These are phyloP conservation scores for Tinea semifulvella DNA, from an alignment of 2,888 invertebrate genomes.

Conservation along the genomic window DNA sequence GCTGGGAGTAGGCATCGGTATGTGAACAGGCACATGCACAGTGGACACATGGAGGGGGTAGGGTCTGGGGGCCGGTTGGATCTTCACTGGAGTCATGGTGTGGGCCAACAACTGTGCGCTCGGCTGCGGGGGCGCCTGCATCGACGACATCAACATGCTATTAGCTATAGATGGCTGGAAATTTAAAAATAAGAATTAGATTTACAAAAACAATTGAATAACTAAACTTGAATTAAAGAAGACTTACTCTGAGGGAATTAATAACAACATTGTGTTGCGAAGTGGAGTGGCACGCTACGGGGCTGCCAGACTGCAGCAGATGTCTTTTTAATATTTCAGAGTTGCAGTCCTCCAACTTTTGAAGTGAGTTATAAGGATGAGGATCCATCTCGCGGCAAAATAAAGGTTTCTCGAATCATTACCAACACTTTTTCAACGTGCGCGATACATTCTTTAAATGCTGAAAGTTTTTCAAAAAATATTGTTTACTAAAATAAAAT, in stretches of 20 bases:
- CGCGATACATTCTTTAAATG: constrained; percentile 44
- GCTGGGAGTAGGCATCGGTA: constrained; percentile 55
- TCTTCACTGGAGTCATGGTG: constrained; percentile 54
- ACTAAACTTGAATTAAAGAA: neutral
- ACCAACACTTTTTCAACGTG: constrained; percentile 47
- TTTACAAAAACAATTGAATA: neutral
- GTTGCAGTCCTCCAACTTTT: constrained; percentile 61
- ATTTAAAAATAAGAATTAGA: constrained; percentile 5
- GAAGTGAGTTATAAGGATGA: constrained; percentile 59
- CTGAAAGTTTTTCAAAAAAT: constrained; percentile 57
- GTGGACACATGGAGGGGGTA: constrained; percentile 56
- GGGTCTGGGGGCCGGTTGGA: constrained; percentile 45
- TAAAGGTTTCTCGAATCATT: constrained; percentile 45
- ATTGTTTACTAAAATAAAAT: constrained; percentile 23
- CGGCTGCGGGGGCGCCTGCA: constrained; percentile 55
- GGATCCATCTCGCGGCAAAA: constrained; percentile 56
- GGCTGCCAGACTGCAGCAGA: constrained; percentile 42
- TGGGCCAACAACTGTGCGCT: constrained; percentile 55
- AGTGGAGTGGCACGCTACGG: constrained; percentile 39
- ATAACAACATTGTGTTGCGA: constrained; percentile 54
- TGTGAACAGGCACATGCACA: constrained; percentile 59
- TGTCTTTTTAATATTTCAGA: constrained; percentile 62
- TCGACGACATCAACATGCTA: constrained; percentile 61
- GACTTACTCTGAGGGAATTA: constrained; percentile 59
- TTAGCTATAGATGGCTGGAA: constrained; percentile 60